Base-by-base conservation (phyloP, 2,113 vertebrate species). In the Sylvietta virens region DNA sequence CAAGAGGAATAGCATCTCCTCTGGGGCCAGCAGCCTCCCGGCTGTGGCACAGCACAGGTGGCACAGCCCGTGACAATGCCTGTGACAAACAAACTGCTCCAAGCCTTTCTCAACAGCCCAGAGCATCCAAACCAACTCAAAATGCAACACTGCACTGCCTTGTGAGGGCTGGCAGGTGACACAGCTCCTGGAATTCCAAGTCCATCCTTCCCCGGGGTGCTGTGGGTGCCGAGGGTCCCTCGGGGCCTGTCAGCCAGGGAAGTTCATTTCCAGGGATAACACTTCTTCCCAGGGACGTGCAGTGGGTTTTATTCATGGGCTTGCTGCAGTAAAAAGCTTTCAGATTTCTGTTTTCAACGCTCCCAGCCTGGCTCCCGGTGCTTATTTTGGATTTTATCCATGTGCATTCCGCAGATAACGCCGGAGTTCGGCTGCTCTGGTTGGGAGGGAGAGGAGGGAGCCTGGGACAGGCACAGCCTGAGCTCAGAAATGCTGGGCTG, bases 381-480 rank as follows among this genome's bases (percentile, higher is more conserved):
- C 51, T 66, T 18, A 3, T 9, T 85, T 85, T 47, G 81, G 50
- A 35, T 92, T 42, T 22, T 10, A 13, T 6, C 27, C 77, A 2
- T 3, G 8, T 62, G 81, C 8, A 3, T 7, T 47, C 19, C 2
- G 6, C 79, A 93, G 88, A 42, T 81, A 90, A 79, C 21, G 2
- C 9, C 2, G 33, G 42, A 67, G 54, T 28, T 62, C 20, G 2
- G 61, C 51, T 27, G 22, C 21, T 51, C 14, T 9, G 27, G 0
- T 20, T 6, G 21, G 39, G 8, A 61, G 40, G 8, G 72, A 12
- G 35, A 20, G 56, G 31, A 58, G 58, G 65, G 87, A 86, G 65
- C 47, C 47, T n/a, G 0, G 0, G 33, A 35, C 78, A 13, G 81
- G 56, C 76, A 50, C 39, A 33, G 0, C 5, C 58, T 23, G 45